Percentiles rank a stretch among this genome's conserved stretches.
These are phyloP conservation scores for Anticlea derivata DNA, from an alignment of 2,888 invertebrate species.

Conservation along the genomic window DNA sequence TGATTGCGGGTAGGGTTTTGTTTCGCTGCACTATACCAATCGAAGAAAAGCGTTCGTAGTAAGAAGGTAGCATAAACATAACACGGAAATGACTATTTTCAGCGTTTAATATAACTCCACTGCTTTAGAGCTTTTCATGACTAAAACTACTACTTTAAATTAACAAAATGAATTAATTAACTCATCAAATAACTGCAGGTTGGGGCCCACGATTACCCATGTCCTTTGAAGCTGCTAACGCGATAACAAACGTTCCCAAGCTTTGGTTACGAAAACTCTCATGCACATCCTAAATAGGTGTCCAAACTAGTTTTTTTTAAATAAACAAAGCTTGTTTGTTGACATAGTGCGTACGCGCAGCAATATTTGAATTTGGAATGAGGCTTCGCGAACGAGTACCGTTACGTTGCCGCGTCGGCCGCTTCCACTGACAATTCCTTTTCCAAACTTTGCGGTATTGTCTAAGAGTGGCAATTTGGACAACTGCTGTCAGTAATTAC, in stretches of 20 bases:
- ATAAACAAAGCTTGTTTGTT: conserved; percentile 53
- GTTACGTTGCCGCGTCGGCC: conserved; percentile 69
- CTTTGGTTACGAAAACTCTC: conserved; percentile 28
- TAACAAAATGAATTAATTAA: too few species aligned
- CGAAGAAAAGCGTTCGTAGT: too few species aligned
- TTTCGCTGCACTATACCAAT: too few species aligned
- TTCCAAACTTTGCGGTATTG: conserved; percentile 14
- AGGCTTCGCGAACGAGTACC: conserved; percentile 70
- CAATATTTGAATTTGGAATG: conserved; percentile 67
- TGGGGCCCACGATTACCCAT: too few species aligned
- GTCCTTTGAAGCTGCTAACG: too few species aligned
- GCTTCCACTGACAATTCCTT: conserved; percentile 39
- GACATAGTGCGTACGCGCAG: conserved; percentile 59
- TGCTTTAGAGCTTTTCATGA: too few species aligned
- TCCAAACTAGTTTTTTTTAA: conserved; percentile 27
- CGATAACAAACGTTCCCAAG: conserved; percentile 22
- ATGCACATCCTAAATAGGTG: conserved; percentile 30
- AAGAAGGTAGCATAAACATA: too few species aligned
- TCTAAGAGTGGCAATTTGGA: not conserved
- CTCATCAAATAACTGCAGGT: too few species aligned
- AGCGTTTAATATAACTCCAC: too few species aligned
- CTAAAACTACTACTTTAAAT: too few species aligned
- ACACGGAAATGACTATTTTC: too few species aligned
- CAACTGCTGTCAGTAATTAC: not conserved
- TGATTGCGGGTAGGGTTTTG: too few species aligned